A percentile compares a stretch with the other conserved stretches of the same genome.
These are phyloP conservation scores for Spheniscus mendiculus DNA, from an alignment of 2,113 vertebrate species.

Conservation along the genomic window DNA sequence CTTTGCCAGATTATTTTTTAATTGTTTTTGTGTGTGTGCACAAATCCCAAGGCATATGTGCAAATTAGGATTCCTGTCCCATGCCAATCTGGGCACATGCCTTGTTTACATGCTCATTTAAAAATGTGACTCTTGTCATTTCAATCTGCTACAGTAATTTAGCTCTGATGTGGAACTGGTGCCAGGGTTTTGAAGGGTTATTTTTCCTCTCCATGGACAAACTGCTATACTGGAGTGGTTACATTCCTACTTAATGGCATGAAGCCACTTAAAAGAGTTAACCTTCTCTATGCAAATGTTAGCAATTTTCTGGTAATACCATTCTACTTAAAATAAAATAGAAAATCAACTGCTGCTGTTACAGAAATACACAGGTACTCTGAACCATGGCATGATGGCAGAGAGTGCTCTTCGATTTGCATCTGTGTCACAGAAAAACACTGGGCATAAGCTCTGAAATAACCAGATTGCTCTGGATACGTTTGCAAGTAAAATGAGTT, in stretches of 20 bases:
- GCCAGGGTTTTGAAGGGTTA: conserved; percentile 24
- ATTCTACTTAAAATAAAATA: not conserved
- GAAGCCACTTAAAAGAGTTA: conserved; percentile 36
- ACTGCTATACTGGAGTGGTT: not conserved
- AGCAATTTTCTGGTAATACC: conserved; percentile 4
- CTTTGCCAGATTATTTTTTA: not conserved
- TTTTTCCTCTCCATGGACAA: conserved; percentile 27
- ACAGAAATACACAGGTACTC: not conserved
- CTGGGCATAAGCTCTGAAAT: not conserved
- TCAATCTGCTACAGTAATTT: conserved; percentile 42
- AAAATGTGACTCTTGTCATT: not conserved
- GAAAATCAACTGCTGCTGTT: not conserved
- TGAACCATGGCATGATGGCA: not conserved
- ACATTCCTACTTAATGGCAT: conserved; percentile 5
- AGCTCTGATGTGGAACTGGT: not conserved
- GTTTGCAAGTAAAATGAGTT: not conserved
- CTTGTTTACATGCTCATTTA: not conserved
- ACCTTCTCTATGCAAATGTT: conserved; percentile 13
- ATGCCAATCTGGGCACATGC: not conserved
- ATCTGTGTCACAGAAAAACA: not conserved
- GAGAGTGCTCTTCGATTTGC: not conserved
- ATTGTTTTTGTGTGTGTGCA: not conserved
- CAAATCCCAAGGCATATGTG: not conserved
- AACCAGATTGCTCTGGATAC: not conserved
- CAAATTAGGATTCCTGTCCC: not conserved